Percentiles rank a stretch among this genome's conserved stretches.
phyloP scores from a whole-genome alignment of 2,888 invertebrate genomes.

The Thereva unica region DNA sequence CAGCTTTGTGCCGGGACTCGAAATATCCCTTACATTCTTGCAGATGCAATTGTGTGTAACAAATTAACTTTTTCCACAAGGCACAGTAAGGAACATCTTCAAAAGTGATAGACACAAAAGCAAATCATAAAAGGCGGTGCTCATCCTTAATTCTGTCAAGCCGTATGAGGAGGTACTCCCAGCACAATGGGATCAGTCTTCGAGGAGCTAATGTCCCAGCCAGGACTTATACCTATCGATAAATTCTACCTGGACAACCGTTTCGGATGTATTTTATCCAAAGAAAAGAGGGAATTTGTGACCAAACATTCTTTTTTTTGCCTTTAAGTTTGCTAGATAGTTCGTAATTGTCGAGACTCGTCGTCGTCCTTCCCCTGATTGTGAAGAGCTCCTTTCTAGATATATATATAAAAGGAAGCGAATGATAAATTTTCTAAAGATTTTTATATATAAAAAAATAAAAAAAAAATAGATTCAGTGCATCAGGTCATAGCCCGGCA shows the following conservation, averaged over 20 bases:
- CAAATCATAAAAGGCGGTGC: constrained; percentile 7
- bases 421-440: constrained; percentile 8
- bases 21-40: constrained; percentile 1
- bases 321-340: neutral
- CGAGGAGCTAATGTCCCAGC: constrained; percentile 12
- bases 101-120: constrained; percentile 11
- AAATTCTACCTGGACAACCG: constrained; percentile 26
- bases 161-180: constrained; percentile 7
- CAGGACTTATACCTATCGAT: constrained; percentile 16
- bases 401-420: constrained; percentile 4
- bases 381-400: neutral
- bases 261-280: constrained; percentile 15
- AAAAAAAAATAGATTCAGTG: neutral
- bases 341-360: constrained; percentile 21
- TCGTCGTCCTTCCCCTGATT: neutral
- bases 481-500: neutral
- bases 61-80: constrained; percentile 10
- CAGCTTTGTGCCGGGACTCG: constrained; percentile 6
- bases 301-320: too few relatives aligned
- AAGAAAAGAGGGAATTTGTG: too few relatives aligned
- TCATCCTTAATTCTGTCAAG: constrained; percentile 31
- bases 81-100: neutral
- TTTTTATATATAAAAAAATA: too few relatives aligned
- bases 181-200: constrained; percentile 22
- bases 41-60: constrained; percentile 25